Evolutionary conservation across 2,797 vertebrate genomes (phyloP).

Genomic region (Oophaga sylvatica): DNA sequence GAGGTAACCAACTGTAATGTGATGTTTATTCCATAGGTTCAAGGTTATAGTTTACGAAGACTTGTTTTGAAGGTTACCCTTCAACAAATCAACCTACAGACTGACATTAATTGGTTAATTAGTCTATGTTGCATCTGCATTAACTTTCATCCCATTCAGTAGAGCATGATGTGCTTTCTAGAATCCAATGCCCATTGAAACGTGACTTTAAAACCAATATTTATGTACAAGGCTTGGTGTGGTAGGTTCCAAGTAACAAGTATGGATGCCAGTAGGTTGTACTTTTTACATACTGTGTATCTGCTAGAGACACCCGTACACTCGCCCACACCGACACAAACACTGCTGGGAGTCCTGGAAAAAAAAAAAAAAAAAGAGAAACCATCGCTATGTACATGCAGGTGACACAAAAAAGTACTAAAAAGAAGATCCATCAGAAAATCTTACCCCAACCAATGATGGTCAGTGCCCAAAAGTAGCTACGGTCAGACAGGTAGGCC

Average conservation of each 20-base stretch:
- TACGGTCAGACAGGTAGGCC: constrained; percentile 91
- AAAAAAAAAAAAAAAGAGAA: constrained; percentile 17
- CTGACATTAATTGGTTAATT: too few relatives aligned
- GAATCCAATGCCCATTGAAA: too few relatives aligned
- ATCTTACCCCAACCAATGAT: constrained; percentile 90
- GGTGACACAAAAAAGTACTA: background rate
- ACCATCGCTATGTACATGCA: background rate
- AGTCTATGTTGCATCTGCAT: too few relatives aligned
- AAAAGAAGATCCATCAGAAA: background rate
- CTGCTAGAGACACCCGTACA: constrained; percentile 85
- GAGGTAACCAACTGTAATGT: too few relatives aligned
- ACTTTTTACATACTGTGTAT: constrained; percentile 85
- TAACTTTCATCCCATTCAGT: too few relatives aligned
- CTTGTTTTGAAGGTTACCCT: too few relatives aligned
- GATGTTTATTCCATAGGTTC: too few relatives aligned
- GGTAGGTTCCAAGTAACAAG: background rate
- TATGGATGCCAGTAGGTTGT: background rate
- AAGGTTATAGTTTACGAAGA: too few relatives aligned
- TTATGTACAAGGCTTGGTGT: background rate
- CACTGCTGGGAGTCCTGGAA: constrained; percentile 85
- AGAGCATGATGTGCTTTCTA: too few relatives aligned
- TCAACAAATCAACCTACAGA: too few relatives aligned
- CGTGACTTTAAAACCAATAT: background rate
- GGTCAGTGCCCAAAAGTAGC: constrained; percentile 87
- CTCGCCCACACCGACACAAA: constrained; percentile 92